Evolutionary conservation across 2,113 vertebrate species (phyloP).

Genomic region (Indicator maculatus): DNA sequence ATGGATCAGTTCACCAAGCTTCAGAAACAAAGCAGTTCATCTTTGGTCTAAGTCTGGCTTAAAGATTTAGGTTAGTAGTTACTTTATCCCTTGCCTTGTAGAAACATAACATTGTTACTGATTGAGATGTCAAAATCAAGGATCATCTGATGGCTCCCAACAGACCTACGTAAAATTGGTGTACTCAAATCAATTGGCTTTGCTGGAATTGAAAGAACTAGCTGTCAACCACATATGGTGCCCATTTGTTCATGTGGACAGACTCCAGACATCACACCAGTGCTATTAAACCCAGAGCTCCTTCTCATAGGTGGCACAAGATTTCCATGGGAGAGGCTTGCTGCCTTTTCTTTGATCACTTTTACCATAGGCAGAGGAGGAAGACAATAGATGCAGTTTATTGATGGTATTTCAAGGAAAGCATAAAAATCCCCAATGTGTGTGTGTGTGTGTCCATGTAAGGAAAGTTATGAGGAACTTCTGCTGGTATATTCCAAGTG

Average conservation of each 20-base stretch:
- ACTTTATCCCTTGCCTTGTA: not conserved
- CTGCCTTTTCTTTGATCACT: not conserved
- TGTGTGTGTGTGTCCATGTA: not conserved
- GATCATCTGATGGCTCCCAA: slow-evolving; percentile 51
- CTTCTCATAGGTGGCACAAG: not conserved
- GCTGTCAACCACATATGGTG: slow-evolving; percentile 7
- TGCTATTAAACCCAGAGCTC: not conserved
- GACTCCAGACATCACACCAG: slow-evolving; percentile 5
- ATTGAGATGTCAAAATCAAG: slow-evolving; percentile 64
- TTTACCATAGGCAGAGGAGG: not conserved
- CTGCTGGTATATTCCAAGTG: not conserved
- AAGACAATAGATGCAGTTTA: not conserved
- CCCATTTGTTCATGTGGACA: slow-evolving; percentile 21
- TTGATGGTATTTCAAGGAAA: not conserved
- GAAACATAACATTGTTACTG: slow-evolving; percentile 26
- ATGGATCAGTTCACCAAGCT: not conserved
- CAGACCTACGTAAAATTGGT: slow-evolving; percentile 24
- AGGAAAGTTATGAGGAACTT: not conserved
- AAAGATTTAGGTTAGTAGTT: not conserved
- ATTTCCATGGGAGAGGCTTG: not conserved
- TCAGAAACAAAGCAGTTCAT: not conserved
- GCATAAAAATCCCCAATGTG: not conserved
- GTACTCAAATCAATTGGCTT: slow-evolving; percentile 53
- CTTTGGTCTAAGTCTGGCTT: not conserved
- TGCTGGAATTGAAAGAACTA: not conserved